A percentile compares a stretch with the other conserved stretches of the same genome.
Evolutionary conservation across 64 coral and sea anemone species (phyloP).

Genomic region (Stichodactyla helianthus): DNA sequence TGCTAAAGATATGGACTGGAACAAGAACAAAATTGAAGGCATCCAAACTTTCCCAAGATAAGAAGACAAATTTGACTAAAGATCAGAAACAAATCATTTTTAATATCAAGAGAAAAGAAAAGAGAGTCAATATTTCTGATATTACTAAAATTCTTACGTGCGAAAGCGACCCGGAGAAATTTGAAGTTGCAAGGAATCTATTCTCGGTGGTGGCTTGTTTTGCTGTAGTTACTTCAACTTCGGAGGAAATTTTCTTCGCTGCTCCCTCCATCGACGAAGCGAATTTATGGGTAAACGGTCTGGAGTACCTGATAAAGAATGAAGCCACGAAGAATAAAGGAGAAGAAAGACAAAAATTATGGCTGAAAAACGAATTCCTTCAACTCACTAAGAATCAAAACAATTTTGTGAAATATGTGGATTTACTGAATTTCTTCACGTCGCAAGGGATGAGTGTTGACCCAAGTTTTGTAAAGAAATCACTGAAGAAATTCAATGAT

Average conservation of each 20-base stretch:
- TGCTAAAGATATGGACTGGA: background rate
- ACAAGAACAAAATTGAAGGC: background rate
- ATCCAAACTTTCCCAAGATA: background rate
- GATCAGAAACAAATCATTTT: background rate
- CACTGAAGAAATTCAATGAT: background rate
- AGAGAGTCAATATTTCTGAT: background rate
- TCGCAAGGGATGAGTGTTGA: background rate
- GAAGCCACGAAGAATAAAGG: background rate
- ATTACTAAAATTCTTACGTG: background rate
- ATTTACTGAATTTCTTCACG: conserved; percentile 20
- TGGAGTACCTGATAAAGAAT: conserved; percentile 31
- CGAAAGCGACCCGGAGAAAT: background rate
- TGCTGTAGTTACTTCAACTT: background rate
- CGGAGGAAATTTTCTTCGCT: background rate
- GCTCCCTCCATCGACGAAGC: conserved; percentile 10
- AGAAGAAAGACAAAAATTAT: conserved; percentile 25
- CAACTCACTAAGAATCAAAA: conserved; percentile 15
- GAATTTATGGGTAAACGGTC: conserved; percentile 35
- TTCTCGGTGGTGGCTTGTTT: background rate
- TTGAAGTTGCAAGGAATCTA: background rate
- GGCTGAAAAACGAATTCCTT: conserved; percentile 32
- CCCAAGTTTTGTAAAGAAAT: conserved; percentile 13
- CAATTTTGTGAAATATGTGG: conserved; percentile 1
- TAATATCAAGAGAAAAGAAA: background rate
- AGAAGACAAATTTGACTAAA: conserved; percentile 1